A percentile compares a stretch with the other conserved stretches of the same genome.
phyloP scores from a whole-genome alignment of 2,113 vertebrate genomes.

The human (Homo sapiens) region GRCh38 chr4:73775001-73775500 shows the following conservation, averaged over 20 bases:
- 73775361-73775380: background rate
- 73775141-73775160: background rate
- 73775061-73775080: background rate
- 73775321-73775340: background rate
- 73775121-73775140: background rate
- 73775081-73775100: background rate
- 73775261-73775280: background rate
- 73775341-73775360: constrained; percentile 2
- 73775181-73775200: background rate
- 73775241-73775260: background rate
- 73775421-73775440: background rate
- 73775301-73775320: background rate
- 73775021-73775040: background rate
- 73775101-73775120: background rate
- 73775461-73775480: background rate
- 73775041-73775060: background rate
- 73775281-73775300: background rate
- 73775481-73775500: background rate
- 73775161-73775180: background rate
- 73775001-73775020: background rate
- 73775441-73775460: background rate
- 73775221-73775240: background rate
- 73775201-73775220: background rate
- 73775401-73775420: too few relatives aligned
- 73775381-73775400: background rate